Conservation (phyloP, 2,113 vertebrate species). For the Toxotes chatareus region DNA sequence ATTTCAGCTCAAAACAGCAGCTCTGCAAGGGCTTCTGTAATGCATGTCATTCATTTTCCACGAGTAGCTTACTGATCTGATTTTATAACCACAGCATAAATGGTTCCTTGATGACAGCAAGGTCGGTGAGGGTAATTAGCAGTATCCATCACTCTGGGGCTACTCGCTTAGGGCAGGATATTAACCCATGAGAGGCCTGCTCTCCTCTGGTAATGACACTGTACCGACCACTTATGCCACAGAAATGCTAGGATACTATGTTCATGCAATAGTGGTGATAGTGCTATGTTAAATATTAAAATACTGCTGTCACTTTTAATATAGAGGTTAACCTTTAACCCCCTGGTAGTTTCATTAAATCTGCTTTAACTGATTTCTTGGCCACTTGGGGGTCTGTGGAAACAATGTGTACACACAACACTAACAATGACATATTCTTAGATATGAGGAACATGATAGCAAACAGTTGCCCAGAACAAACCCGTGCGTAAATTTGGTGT, state of each 20-base stretch:
- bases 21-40: slow-evolving; percentile 16
- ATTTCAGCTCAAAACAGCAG: slow-evolving; percentile 10
- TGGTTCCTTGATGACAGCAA: slow-evolving; percentile 53
- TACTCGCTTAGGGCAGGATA: slow-evolving; percentile 32
- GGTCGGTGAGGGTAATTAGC: slow-evolving; percentile 57
- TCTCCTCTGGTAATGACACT: slow-evolving; percentile 8
- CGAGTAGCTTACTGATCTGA: slow-evolving; percentile 23
- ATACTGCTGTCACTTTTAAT: background rate
- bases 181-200: slow-evolving; percentile 41
- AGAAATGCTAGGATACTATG: background rate
- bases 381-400: background rate
- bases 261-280: background rate
- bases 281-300: background rate
- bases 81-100: slow-evolving; percentile 54
- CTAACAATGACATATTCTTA: background rate
- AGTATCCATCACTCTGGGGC: slow-evolving; percentile 51
- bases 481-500: background rate
- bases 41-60: slow-evolving; percentile 44
- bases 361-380: background rate
- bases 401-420: background rate
- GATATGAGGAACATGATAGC: background rate
- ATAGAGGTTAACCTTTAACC: background rate
- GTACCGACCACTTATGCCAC: background rate
- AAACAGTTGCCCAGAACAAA: background rate
- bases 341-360: slow-evolving; percentile 9